A percentile compares a stretch with the other conserved stretches of the same genome.
Evolutionary conservation across 2,797 vertebrate species (phyloP).

Genomic region (Luscinia luscinia): DNA sequence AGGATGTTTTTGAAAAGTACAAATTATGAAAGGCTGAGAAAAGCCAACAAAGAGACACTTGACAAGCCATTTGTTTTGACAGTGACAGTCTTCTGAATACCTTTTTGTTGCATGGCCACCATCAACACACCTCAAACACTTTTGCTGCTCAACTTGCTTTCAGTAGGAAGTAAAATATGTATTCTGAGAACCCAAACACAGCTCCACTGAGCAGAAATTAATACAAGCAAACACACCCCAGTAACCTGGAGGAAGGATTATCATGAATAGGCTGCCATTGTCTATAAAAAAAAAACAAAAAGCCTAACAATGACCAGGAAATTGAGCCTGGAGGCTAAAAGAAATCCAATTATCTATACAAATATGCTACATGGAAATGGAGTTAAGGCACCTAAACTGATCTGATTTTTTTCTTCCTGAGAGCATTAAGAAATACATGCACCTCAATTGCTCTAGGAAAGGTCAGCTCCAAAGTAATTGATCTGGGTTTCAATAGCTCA

Average conservation of each 20-base stretch:
- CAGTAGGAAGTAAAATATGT: background rate
- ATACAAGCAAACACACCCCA: background rate
- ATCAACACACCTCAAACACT: background rate
- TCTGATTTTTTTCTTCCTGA: background rate
- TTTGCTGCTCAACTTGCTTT: background rate
- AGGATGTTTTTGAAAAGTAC: background rate
- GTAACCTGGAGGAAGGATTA: background rate
- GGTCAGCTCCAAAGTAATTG: background rate
- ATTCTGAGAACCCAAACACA: background rate
- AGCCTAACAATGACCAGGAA: background rate
- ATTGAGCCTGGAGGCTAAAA: background rate
- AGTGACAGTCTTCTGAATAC: background rate
- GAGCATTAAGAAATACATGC: background rate
- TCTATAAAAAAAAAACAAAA: background rate
- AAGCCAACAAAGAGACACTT: background rate
- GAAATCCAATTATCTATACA: background rate
- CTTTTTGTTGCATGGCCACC: background rate
- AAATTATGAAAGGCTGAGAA: slow-evolving; percentile 13
- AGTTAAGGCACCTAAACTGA: background rate
- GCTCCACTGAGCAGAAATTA: background rate
- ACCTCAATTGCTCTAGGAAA: background rate
- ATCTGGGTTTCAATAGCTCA: background rate
- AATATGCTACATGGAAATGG: background rate
- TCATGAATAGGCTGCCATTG: background rate
- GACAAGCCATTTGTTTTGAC: slow-evolving; percentile 29